These are phyloP conservation scores for Tridacna crocea DNA, from an alignment of 2,888 invertebrate species.

Conservation along the genomic window DNA sequence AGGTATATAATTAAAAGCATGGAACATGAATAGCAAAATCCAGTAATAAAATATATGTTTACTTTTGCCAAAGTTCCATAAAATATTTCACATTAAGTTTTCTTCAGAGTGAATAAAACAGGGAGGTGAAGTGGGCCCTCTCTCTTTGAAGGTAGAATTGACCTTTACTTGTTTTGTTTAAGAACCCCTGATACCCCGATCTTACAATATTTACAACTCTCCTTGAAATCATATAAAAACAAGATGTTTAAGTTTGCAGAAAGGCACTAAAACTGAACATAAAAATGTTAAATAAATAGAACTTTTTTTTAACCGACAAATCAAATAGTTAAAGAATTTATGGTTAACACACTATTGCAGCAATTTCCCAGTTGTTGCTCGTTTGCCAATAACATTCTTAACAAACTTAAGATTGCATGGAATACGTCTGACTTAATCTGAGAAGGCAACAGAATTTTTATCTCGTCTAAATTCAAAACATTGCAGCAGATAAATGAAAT, in stretches of 20 bases:
- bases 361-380: too few species aligned
- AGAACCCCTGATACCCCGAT: constrained; percentile 10
- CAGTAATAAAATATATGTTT: constrained; percentile 8
- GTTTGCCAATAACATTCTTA: too few species aligned
- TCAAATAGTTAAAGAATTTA: not conserved
- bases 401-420: too few species aligned
- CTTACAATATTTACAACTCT: constrained; percentile 11
- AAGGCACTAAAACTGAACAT: not conserved
- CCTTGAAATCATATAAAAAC: constrained; percentile 15
- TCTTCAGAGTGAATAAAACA: constrained; percentile 13
- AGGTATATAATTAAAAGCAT: too few species aligned
- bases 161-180: constrained; percentile 14
- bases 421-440: too few species aligned
- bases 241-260: not conserved
- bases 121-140: constrained; percentile 11
- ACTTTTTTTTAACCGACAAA: not conserved
- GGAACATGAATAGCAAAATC: not conserved
- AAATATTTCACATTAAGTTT: constrained; percentile 20
- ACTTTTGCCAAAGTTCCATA: constrained; percentile 7
- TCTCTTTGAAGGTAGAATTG: constrained; percentile 17
- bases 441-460: too few species aligned
- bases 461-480: too few species aligned
- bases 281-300: not conserved
- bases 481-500: too few species aligned
- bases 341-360: too few species aligned